These are phyloP conservation scores for Nasonia longicornis DNA, from an alignment of 1,140 invertebrate species.

Conservation along the genomic window DNA sequence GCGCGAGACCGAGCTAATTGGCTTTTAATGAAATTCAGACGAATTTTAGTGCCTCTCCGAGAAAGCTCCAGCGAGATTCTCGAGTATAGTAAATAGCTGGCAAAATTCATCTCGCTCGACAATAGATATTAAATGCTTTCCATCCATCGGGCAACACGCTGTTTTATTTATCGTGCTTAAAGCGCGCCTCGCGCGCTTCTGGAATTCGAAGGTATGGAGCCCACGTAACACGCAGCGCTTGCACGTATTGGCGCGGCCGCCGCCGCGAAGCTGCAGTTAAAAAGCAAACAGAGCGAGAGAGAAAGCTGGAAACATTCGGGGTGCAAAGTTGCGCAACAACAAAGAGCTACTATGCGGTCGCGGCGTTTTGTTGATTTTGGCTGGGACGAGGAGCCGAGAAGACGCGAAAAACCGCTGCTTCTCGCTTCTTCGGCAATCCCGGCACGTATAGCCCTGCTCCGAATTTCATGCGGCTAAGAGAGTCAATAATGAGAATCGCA, in stretches of 20 bases:
- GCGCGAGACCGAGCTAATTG: background rate
- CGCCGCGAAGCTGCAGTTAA: background rate
- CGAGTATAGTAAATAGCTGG: background rate
- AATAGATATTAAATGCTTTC: background rate
- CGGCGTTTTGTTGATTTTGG: slow-evolving; percentile 21
- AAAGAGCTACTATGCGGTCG: background rate
- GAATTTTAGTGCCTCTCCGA: background rate
- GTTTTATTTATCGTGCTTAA: too few species aligned
- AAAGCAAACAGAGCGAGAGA: background rate
- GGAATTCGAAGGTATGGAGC: too few species aligned
- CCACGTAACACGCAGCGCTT: too few species aligned
- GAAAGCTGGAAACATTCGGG: background rate
- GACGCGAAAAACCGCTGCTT: background rate
- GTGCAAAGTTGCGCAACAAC: background rate
- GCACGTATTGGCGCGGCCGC: background rate
- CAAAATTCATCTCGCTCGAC: background rate
- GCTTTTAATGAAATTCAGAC: slow-evolving; percentile 1
- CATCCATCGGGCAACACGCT: too few species aligned
- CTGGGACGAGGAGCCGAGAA: slow-evolving; percentile 23
- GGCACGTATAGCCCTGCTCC: background rate
- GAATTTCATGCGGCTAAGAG: background rate
- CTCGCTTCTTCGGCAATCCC: background rate
- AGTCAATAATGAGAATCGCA: background rate
- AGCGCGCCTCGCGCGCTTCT: too few species aligned
- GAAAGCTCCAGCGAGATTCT: background rate